Conservation (phyloP, 35 echinoderm and acorn worm genomes). For the Strongylocentrotus purpuratus region DNA sequence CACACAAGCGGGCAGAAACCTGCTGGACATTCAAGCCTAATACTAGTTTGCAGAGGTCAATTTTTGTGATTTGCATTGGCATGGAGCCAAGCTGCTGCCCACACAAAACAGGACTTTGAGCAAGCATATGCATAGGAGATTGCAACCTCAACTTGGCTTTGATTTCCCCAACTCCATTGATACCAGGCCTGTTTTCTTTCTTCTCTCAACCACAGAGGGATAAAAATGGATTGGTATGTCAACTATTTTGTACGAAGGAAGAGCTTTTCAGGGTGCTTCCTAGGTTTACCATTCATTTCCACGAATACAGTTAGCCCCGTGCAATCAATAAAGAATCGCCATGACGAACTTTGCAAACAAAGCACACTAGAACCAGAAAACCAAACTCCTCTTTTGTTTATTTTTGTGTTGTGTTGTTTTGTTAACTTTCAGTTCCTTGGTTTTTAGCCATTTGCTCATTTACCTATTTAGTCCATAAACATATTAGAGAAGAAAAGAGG, state of each 20-base stretch:
- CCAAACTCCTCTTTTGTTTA: neutral
- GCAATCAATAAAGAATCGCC: neutral
- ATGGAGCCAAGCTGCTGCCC: conserved; percentile 4
- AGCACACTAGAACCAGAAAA: neutral
- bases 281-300: neutral
- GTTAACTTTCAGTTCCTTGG: no score
- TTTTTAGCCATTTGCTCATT: no score
- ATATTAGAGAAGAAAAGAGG: no score
- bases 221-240: conserved; percentile 11
- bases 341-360: neutral
- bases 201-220: neutral
- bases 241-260: neutral
- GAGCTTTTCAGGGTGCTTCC: neutral
- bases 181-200: neutral
- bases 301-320: neutral
- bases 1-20: neutral
- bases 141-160: conserved; percentile 9
- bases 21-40: conserved; percentile 36
- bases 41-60: conserved; percentile 31
- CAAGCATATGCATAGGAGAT: neutral
- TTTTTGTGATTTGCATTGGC: conserved; percentile 36
- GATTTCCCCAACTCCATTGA: neutral
- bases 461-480: no score
- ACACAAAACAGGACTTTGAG: conserved; percentile 13
- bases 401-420: no score